These are phyloP conservation scores for Danio choprae DNA, from an alignment of 2,797 vertebrate species.

Conservation along the genomic window DNA sequence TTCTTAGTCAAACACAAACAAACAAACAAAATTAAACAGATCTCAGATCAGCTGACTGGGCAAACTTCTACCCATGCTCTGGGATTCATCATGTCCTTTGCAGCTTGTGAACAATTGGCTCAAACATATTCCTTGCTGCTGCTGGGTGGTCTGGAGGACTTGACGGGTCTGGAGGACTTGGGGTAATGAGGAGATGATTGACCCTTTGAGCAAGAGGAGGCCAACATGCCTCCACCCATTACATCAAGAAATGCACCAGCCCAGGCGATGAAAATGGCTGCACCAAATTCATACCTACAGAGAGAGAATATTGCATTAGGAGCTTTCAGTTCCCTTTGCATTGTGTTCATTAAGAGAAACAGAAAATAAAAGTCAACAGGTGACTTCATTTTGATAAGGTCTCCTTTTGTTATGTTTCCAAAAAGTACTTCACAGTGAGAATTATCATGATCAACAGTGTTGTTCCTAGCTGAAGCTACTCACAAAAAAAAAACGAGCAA, in stretches of 20 bases:
- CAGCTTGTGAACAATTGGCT: conserved; percentile 43
- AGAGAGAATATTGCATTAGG: neutral
- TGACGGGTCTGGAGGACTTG: conserved; percentile 69
- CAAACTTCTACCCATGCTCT: conserved; percentile 30
- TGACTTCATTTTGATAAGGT: no score
- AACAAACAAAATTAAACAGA: neutral
- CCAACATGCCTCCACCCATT: conserved; percentile 83
- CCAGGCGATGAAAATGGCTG: conserved; percentile 89
- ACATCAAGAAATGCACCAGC: conserved; percentile 82
- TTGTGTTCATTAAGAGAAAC: neutral
- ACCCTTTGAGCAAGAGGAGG: conserved; percentile 81
- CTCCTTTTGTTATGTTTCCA: no score
- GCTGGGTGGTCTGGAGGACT: conserved; percentile 73
- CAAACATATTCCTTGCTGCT: conserved; percentile 86
- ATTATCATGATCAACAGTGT: no score
- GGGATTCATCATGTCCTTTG: conserved; percentile 49
- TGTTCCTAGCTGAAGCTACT: no score
- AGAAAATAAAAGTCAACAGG: neutral
- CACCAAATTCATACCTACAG: conserved; percentile 87
- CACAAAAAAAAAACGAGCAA: no score
- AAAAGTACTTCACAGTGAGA: no score
- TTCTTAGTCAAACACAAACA: neutral
- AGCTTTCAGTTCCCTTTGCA: neutral
- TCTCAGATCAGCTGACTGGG: conserved; percentile 31
- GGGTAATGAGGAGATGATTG: conserved; percentile 70